Percentiles rank a stretch among this genome's conserved stretches.
These are phyloP conservation scores for Salpingus planirostris DNA, from an alignment of 2,888 invertebrate species.

Conservation along the genomic window DNA sequence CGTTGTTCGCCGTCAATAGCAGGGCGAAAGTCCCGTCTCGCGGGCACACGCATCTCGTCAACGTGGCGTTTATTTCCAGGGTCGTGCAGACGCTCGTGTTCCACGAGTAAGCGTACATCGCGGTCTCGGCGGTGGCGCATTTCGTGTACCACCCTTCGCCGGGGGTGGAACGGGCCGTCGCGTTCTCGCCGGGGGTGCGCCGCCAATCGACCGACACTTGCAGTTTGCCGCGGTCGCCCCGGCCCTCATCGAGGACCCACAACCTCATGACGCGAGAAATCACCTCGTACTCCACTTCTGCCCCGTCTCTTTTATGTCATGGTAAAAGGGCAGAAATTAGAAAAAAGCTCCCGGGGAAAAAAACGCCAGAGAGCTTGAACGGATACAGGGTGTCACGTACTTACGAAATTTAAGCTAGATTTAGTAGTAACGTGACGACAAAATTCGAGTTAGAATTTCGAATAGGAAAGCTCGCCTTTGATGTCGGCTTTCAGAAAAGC, in stretches of 20 bases:
- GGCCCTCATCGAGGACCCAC: conserved; percentile 20
- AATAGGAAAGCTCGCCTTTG: no score
- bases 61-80: conserved; percentile 42
- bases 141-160: conserved; percentile 43
- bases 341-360: no score
- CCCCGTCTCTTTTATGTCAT: conserved; percentile 47
- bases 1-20: conserved; percentile 48
- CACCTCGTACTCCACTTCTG: conserved; percentile 58
- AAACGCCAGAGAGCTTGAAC: no score
- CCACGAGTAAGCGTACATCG: conserved; percentile 51
- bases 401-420: no score
- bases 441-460: no score
- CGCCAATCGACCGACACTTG: conserved; percentile 44
- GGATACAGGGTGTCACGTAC: no score
- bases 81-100: conserved; percentile 52
- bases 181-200: conserved; percentile 39
- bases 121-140: conserved; percentile 42
- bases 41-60: conserved; percentile 53
- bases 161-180: no score
- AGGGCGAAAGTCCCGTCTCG: conserved; percentile 55
- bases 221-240: conserved; percentile 12
- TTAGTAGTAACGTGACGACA: no score
- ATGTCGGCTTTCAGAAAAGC: no score
- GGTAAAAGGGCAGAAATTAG: no score
- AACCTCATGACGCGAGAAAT: conserved; percentile 50